A percentile compares a stretch with the other conserved stretches of the same genome.
Conservation (phyloP, 1,140 invertebrate genomes). For the Mizuhopecten yessoensis region DNA sequence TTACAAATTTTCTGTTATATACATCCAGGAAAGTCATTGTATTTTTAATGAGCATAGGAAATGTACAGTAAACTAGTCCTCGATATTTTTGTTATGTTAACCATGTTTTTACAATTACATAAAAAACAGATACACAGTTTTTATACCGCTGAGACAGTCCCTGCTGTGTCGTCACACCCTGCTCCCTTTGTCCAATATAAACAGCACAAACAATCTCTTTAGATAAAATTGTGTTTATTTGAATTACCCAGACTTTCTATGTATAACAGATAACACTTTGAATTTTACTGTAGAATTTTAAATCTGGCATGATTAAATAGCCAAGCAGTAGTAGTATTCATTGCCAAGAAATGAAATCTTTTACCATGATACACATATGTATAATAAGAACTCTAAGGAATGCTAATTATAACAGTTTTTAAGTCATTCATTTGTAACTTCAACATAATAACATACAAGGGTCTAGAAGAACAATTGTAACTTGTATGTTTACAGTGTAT, state of each 20-base stretch:
- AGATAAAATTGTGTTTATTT: not conserved
- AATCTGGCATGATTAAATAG: not conserved
- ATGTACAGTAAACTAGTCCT: no score
- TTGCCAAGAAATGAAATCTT: not conserved
- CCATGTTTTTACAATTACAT: no score
- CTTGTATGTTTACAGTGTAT: not conserved
- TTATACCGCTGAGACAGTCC: no score
- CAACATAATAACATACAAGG: not conserved
- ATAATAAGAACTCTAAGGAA: not conserved
- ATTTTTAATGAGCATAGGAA: no score
- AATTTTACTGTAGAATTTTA: not conserved
- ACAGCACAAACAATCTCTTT: not conserved
- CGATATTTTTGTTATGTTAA: no score
- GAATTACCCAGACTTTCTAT: not conserved
- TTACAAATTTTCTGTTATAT: no score
- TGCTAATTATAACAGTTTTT: not conserved
- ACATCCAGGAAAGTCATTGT: no score
- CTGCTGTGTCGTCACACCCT: no score
- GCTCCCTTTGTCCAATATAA: no score
- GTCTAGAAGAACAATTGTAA: not conserved
- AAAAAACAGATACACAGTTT: no score
- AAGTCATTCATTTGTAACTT: not conserved
- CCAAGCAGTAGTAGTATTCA: not conserved
- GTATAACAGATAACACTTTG: not conserved
- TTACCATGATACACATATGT: not conserved